Conservation (phyloP, 2,888 invertebrate species). For the Tuta absoluta region DNA sequence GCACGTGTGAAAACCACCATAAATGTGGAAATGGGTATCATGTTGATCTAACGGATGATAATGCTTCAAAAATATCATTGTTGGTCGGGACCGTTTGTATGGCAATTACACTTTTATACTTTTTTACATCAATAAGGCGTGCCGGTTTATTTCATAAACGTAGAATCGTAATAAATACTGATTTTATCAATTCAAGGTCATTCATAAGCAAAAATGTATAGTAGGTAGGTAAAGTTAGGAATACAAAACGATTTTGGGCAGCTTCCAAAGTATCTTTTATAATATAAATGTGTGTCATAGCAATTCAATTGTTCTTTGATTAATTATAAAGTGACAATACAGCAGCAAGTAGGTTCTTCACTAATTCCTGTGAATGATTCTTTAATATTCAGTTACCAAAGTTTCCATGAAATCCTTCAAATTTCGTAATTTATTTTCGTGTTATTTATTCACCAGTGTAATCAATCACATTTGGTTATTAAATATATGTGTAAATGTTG, state of each 20-base stretch:
- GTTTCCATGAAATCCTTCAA: no score
- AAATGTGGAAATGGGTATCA: background rate
- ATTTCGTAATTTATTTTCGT: no score
- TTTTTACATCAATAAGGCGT: slow-evolving; percentile 1
- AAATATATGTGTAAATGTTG: no score
- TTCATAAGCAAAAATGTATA: background rate
- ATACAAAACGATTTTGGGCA: background rate
- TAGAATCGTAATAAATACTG: background rate
- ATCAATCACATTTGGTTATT: no score
- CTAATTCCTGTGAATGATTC: no score
- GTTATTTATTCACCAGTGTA: background rate
- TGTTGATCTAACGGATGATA: slow-evolving; percentile 8
- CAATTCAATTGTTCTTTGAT: slow-evolving; percentile 11
- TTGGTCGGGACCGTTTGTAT: background rate
- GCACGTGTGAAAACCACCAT: no score
- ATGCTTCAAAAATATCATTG: background rate
- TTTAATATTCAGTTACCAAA: no score
- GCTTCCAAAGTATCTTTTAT: background rate
- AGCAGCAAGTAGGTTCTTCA: no score
- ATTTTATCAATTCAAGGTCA: background rate
- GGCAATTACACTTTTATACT: slow-evolving; percentile 3
- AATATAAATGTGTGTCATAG: background rate
- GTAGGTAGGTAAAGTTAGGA: background rate
- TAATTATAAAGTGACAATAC: no score
- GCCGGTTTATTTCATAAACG: background rate